Conservation (phyloP, 1,140 invertebrate genomes). For the Limonius californicus region DNA sequence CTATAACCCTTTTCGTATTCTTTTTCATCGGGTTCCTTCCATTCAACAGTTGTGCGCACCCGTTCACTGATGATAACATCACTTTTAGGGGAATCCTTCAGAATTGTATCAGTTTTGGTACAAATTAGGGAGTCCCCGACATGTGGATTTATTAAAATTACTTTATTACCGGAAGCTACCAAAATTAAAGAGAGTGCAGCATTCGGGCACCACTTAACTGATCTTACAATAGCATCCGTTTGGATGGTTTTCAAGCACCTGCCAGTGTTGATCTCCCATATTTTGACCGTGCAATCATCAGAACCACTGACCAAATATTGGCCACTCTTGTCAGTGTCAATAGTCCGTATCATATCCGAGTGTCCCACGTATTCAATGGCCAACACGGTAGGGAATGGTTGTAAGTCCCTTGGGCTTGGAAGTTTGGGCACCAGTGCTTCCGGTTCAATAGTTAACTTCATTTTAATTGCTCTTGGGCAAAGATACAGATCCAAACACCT, state of each 20-base stretch:
- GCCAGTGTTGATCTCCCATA: constrained; percentile 88
- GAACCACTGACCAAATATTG: constrained; percentile 88
- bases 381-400: constrained; percentile 92
- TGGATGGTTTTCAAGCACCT: constrained; percentile 79
- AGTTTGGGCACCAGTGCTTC: constrained; percentile 93
- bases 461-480: constrained; percentile 91
- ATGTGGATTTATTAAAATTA: constrained; percentile 78
- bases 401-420: constrained; percentile 92
- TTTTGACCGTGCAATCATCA: constrained; percentile 87
- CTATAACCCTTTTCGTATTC: constrained; percentile 67
- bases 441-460: constrained; percentile 86
- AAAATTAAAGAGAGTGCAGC: constrained; percentile 75
- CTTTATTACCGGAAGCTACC: constrained; percentile 68
- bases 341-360: constrained; percentile 76
- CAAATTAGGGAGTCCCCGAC: constrained; percentile 77
- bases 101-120: constrained; percentile 75
- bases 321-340: constrained; percentile 80
- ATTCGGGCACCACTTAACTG: constrained; percentile 93
- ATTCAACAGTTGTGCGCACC: constrained; percentile 68
- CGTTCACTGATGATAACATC: constrained; percentile 61
- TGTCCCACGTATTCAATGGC: constrained; percentile 86
- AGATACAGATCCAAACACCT: constrained; percentile 96
- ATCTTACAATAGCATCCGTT: constrained; percentile 66
- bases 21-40: constrained; percentile 59
- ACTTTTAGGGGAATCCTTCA: constrained; percentile 63